Evolutionary conservation across 1,140 invertebrate species (phyloP).

Genomic region (Brachionus plicatilis): DNA sequence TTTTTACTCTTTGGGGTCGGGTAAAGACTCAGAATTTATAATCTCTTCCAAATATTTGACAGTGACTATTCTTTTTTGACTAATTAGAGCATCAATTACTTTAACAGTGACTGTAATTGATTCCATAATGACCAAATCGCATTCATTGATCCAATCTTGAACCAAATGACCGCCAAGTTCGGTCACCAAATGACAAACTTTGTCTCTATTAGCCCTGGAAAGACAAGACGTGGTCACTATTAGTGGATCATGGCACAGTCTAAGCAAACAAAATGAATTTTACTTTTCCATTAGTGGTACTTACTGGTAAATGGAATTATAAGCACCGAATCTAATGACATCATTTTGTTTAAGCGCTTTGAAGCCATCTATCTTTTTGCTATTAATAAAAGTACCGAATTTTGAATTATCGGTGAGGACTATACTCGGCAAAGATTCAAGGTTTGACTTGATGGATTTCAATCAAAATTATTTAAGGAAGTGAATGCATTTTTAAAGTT

Average conservation of each 20-base stretch:
- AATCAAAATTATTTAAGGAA: background rate
- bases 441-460: background rate
- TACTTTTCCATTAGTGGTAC: background rate
- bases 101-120: conserved; percentile 65
- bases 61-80: conserved; percentile 63
- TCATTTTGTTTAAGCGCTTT: conserved; percentile 49
- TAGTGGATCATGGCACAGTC: conserved; percentile 48
- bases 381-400: conserved; percentile 55
- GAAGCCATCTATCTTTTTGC: conserved; percentile 45
- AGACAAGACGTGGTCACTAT: conserved; percentile 50
- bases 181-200: conserved; percentile 44
- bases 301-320: conserved; percentile 53
- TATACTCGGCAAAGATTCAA: conserved; percentile 44
- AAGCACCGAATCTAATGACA: conserved; percentile 53
- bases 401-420: conserved; percentile 55
- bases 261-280: background rate
- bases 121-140: conserved; percentile 64
- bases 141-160: conserved; percentile 55
- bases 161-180: conserved; percentile 53
- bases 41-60: conserved; percentile 61
- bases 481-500: no score
- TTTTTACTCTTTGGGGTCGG: conserved; percentile 54
- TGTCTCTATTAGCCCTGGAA: conserved; percentile 45
- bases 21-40: conserved; percentile 54
- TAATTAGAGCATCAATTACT: conserved; percentile 64